Evolutionary conservation across 1,140 invertebrate genomes (phyloP).

Genomic region (Bombyx mori): DNA sequence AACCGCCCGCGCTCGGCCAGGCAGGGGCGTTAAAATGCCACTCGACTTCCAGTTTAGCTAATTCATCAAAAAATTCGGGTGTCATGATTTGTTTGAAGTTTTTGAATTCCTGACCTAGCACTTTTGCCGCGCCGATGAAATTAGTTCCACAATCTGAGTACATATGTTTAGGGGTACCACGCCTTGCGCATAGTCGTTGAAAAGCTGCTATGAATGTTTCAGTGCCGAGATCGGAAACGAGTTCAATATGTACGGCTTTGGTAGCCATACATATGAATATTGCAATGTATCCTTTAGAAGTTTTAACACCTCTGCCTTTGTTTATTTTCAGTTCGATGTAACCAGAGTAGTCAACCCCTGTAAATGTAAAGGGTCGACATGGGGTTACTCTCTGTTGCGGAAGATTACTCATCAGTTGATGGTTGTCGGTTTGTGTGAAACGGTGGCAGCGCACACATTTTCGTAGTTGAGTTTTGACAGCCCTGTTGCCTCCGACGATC

Average conservation of each 20-base stretch:
- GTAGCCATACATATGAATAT: conserved; percentile 27
- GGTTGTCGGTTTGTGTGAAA: conserved; percentile 6
- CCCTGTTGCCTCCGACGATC: conserved; percentile 9
- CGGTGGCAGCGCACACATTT: conserved; percentile 7
- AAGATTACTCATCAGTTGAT: conserved; percentile 7
- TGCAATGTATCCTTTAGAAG: neutral
- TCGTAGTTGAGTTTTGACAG: conserved; percentile 7
- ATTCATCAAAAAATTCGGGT: conserved; percentile 1
- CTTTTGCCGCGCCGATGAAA: conserved; percentile 34
- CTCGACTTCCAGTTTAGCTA: neutral
- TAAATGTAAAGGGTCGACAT: neutral
- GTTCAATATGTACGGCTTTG: conserved; percentile 41
- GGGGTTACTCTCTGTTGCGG: conserved; percentile 2
- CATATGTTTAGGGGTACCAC: conserved; percentile 20
- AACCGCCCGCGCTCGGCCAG: neutral
- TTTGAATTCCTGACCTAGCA: conserved; percentile 2
- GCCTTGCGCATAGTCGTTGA: conserved; percentile 34
- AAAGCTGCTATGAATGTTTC: conserved; percentile 30
- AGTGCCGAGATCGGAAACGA: conserved; percentile 27
- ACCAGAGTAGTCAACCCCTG: neutral
- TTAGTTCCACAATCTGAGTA: conserved; percentile 23
- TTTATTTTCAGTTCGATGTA: neutral
- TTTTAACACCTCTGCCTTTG: neutral
- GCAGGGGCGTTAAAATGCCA: neutral
- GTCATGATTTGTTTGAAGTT: neutral